These are phyloP conservation scores for Glaucomys volans DNA, from an alignment of 2,113 vertebrate genomes.

Conservation along the genomic window DNA sequence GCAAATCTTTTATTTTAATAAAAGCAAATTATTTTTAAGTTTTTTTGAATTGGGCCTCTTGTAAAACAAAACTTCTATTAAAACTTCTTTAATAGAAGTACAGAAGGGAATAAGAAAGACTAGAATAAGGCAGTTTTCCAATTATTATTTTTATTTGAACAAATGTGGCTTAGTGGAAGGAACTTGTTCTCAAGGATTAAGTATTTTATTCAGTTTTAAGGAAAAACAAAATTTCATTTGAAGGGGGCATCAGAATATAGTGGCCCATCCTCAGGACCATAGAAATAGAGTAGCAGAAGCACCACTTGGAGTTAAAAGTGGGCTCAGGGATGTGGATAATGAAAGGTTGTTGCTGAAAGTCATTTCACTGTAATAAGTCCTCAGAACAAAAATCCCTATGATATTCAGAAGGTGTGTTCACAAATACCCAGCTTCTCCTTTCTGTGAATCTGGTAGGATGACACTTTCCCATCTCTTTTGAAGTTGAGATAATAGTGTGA, in stretches of 20 bases:
- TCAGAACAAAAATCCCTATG: neutral
- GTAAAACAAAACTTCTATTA: neutral
- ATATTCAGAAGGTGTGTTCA: neutral
- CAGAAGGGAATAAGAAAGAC: neutral
- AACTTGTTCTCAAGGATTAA: neutral
- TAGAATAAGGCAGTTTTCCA: neutral
- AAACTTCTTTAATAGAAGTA: neutral
- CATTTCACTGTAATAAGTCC: neutral
- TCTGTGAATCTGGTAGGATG: neutral
- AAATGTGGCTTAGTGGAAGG: neutral
- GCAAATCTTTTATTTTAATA: neutral
- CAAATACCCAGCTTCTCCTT: neutral
- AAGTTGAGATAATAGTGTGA: neutral
- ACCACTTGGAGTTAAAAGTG: neutral
- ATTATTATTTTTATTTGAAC: neutral
- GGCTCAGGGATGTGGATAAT: neutral
- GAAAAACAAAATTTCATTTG: slow-evolving; percentile 17
- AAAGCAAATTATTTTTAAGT: neutral
- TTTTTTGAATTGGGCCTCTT: neutral
- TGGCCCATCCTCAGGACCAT: neutral
- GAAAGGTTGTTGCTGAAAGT: neutral
- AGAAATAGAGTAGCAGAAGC: neutral
- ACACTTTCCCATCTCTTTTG: neutral
- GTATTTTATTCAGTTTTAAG: slow-evolving; percentile 26
- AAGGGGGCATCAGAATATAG: neutral